Percentiles rank a stretch among this genome's conserved stretches.
Conservation (phyloP, 1,140 invertebrate genomes). For the Olivierus martensii region DNA sequence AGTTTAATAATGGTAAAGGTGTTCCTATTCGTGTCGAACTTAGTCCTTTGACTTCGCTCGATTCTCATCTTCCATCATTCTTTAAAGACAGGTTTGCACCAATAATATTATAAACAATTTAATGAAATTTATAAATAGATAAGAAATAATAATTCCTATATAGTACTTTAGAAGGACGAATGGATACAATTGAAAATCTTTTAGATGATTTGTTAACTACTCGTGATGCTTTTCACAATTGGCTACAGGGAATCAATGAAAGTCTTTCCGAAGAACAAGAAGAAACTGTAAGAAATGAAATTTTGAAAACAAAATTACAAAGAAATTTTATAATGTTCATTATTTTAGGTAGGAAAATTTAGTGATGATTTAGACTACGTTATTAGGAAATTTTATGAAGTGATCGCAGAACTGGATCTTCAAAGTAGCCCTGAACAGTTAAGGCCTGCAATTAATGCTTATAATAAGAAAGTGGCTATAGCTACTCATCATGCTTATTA, state of each 20-base stretch:
- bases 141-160: neutral
- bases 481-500: neutral
- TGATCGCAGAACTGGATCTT: conserved; percentile 9
- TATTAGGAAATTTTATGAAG: conserved; percentile 3
- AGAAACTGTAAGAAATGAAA: conserved; percentile 1
- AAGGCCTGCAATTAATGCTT: conserved; percentile 2
- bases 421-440: conserved; percentile 1
- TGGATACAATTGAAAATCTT: conserved; percentile 5
- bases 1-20: conserved; percentile 3
- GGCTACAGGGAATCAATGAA: conserved; percentile 2
- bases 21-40: conserved; percentile 11
- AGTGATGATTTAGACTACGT: neutral
- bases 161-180: conserved; percentile 3
- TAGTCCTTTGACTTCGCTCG: conserved; percentile 2
- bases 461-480: neutral
- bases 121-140: neutral
- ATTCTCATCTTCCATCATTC: neutral
- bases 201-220: conserved; percentile 12
- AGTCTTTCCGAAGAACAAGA: conserved; percentile 1
- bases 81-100: too few species aligned
- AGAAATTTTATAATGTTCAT: neutral
- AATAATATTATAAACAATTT: neutral
- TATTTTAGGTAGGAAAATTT: conserved; percentile 7
- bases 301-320: neutral
- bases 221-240: conserved; percentile 1